Evolutionary conservation across 2,888 invertebrate species (phyloP), one percentile per base, ranked within the genome.

Genomic region (Odontocolon sp.): DNA sequence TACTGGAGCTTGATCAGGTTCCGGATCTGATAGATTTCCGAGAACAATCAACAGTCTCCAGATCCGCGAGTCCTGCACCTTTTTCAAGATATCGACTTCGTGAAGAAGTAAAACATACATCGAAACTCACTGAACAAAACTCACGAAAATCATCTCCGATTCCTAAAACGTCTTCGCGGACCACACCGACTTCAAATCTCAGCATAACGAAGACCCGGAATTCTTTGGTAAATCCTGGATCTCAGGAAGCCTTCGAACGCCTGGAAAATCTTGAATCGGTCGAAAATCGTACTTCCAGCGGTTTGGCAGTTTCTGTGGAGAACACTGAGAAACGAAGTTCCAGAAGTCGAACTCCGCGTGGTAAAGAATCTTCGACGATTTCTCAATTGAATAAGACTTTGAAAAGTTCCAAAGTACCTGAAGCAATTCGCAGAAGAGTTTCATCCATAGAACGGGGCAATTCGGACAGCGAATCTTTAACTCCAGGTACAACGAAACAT

Each of bases 11-110:
- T 9, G 77, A 76, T 69, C 67, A 79, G 31, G 64, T 76, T 1
- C 73, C 77, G 2, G 79, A 80, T 23, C 16, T 76, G 52, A 61
- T 64, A 0, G 67, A 70, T 18, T 59, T 73, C 9, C 76, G 67
- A 1, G 78, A 78, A 4, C 70, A 66, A 4, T 23, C 71, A 2
- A 52, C 66, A 3, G 57, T 64, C 16, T 47, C 66, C 0, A 52
- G 36, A 1, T 18, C 40, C 18, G 11, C 42, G 0, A 23, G 23
- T 8, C 4, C 18, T 2, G 11, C 31, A n/a, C 31, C 40, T 6
- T 40, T 36, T n/a, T 61, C 76, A 38, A 69, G 40, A 40, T 66
- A 72, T 21, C 4, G 63, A 63, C 5, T 59, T 16, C 23, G 47
- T 16, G 61, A 76, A 40, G 38, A 68, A n/a, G 54, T 38, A 5